Conservation (phyloP, 2,797 vertebrate species). For the Tachyglossus aculeatus region DNA sequence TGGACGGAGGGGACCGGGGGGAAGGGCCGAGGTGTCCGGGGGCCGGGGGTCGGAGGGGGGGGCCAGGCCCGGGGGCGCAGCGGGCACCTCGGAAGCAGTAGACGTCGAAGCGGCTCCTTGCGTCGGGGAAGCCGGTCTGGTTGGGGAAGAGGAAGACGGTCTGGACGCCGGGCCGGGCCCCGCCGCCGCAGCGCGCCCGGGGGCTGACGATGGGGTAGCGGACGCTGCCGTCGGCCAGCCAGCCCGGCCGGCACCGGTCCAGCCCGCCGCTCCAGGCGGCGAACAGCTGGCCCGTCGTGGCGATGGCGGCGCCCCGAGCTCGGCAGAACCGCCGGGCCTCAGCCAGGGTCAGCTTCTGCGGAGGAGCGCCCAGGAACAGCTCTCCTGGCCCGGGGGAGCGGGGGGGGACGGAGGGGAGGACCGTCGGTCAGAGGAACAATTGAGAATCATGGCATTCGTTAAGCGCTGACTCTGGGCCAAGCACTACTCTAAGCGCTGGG, state of each 20-base stretch:
- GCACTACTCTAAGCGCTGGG: no score
- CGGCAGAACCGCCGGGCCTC: conserved; percentile 83
- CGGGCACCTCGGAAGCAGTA: conserved; percentile 90
- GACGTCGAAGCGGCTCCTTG: conserved; percentile 81
- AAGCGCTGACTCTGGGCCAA: no score
- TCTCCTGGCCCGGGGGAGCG: conserved; percentile 76
- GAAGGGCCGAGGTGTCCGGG: neutral
- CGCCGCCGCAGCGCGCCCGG: conserved; percentile 88
- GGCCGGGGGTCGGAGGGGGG: neutral
- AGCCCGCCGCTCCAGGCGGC: conserved; percentile 89
- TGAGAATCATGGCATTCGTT: no score
- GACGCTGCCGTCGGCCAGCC: conserved; percentile 92
- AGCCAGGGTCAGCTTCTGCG: conserved; percentile 80
- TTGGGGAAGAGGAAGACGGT: conserved; percentile 90
- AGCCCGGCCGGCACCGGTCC: conserved; percentile 90
- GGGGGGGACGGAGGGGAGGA: conserved; percentile 23
- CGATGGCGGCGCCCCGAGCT: conserved; percentile 78
- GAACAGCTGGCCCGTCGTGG: conserved; percentile 88
- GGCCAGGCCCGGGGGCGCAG: neutral
- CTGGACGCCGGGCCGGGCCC: conserved; percentile 85
- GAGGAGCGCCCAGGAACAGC: conserved; percentile 81
- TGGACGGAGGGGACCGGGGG: no score
- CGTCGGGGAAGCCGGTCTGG: conserved; percentile 91
- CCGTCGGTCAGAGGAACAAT: no score
- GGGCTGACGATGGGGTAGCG: conserved; percentile 90